Base-by-base conservation (phyloP, 2,113 vertebrate genomes). In the Lipotes vexillifer region DNA sequence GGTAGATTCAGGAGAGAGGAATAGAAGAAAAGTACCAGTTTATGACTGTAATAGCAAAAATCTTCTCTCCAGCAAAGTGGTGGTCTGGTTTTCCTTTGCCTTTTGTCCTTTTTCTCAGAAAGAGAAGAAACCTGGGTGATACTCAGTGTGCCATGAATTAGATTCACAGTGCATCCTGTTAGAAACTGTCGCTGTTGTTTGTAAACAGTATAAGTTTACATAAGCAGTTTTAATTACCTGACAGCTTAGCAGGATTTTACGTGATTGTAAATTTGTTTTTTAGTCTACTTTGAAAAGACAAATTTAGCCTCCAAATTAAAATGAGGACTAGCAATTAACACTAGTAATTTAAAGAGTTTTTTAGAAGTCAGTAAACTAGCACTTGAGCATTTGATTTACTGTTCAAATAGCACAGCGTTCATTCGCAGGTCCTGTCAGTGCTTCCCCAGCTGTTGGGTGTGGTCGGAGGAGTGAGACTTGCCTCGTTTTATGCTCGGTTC, bases 391-490 rank as follows among this genome's bases (percentile, higher is more conserved):
- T 77, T 46, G 55, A 61, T 17, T 87, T 65, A 15, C 57, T 55
- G 74, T 66, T 36, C 8, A 4, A 59, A 20, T 11, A 33, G 6
- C 3, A 2, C 1, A 13, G n/a, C 2, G 12, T 71, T 90, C 29
- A n/a, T 63, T 86, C 29, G 10, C 33, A 23, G 66, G 63, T 80
- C 21, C 52, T 41, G 25, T 55, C 72, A 27, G 25, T 77, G 36
- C 36, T 83, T 8, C 95, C 94, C 68, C 72, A 97, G 86, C 98
- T 97, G 96, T 92, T 97, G 49, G 91, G 33, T 23, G 0, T 93
- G 68, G 52, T 63, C 81, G 93, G 88, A 93, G 85, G 85, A 97
- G 93, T 68, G 96, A 84, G 71, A 68, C 3, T 23, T 66, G 92
- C 17, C 89, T 83, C 55, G 36, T 25, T 81, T 88, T 82, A 57